These are phyloP conservation scores for Tenebrio molitor DNA, from an alignment of 1,140 invertebrate genomes.

Conservation along the genomic window DNA sequence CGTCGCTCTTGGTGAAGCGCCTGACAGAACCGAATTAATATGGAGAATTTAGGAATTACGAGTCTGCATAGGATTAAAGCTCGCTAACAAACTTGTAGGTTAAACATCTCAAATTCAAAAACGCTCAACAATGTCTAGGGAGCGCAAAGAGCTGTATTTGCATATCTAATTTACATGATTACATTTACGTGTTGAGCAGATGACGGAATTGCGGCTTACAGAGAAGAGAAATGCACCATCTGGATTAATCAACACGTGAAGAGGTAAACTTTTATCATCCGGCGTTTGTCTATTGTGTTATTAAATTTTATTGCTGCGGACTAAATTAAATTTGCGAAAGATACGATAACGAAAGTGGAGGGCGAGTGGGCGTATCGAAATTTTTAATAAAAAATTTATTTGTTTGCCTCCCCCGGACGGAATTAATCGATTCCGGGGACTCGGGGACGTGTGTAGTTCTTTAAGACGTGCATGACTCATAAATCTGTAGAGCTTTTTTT, in stretches of 20 bases:
- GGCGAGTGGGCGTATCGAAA: not conserved
- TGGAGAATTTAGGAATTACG: constrained; percentile 27
- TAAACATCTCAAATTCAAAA: constrained; percentile 48
- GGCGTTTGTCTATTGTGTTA: constrained; percentile 36
- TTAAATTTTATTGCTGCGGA: constrained; percentile 43
- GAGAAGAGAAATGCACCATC: constrained; percentile 53
- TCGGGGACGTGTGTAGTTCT: not conserved
- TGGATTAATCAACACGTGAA: constrained; percentile 59
- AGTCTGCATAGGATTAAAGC: constrained; percentile 45
- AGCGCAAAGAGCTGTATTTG: constrained; percentile 56
- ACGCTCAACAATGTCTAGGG: constrained; percentile 43
- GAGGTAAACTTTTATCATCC: constrained; percentile 51
- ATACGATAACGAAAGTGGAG: not conserved
- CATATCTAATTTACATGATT: constrained; percentile 64
- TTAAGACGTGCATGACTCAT: not conserved
- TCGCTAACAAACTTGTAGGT: constrained; percentile 53
- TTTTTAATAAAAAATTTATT: constrained; percentile 4
- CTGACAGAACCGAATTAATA: constrained; percentile 10
- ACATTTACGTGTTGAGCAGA: constrained; percentile 61
- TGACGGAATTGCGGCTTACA: constrained; percentile 57
- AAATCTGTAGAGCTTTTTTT: constrained; percentile 20
- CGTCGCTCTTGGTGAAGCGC: not conserved
- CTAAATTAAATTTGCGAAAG: constrained; percentile 35
- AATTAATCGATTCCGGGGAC: not conserved
- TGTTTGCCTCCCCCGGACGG: not conserved